Evolutionary conservation across 2,113 vertebrate species (phyloP), one percentile per base, ranked within the genome.

Genomic region (Parotia lawesii): DNA sequence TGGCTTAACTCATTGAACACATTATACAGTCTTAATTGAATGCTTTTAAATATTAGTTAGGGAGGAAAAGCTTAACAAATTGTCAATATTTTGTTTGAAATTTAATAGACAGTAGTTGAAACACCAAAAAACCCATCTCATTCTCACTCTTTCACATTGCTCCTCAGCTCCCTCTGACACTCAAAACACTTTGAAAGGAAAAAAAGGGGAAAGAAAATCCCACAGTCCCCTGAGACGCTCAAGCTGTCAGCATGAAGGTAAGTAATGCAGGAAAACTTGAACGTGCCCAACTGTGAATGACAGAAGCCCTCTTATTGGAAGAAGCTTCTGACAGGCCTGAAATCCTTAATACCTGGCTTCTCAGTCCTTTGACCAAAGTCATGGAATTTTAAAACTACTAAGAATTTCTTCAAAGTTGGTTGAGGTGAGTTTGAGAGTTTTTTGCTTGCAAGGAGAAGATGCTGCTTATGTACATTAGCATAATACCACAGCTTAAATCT

Each of bases 11-110:
- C 97, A 97, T 95, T 97, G 96, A 96, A 94, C 93, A 93, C 96
- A 97, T 97, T 97, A 97, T 94, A 92, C 97, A 97, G 96, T 94
- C 96, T 97, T 98, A 98, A 97, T 97, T 98, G 96, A 97, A 97
- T 96, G 96, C 86, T 97, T 97, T 97, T 97, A 97, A 97, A 97
- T 97, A 97, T 96, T 97, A 98, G 94, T 91, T 89, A 96, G 93
- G 44, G 66, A 53, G 66, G 44, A 78, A 95, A 97, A 73, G 89
- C 96, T 97, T 95, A 97, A 96, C 87, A 97, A 97, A 97, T 96
- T 85, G 73, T 85, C 94, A 88, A 90, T 96, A 97, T 97, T 97
- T 97, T 96, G 84, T 91, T 95, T 94, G 90, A 95, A 95, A 96
- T 97, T 92, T 96, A 90, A 90, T 92, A 95, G 88, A 93, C 47